A percentile compares a stretch with the other conserved stretches of the same genome.
Evolutionary conservation across 2,797 vertebrate species (phyloP).

Genomic region (Clarias platycephalus): DNA sequence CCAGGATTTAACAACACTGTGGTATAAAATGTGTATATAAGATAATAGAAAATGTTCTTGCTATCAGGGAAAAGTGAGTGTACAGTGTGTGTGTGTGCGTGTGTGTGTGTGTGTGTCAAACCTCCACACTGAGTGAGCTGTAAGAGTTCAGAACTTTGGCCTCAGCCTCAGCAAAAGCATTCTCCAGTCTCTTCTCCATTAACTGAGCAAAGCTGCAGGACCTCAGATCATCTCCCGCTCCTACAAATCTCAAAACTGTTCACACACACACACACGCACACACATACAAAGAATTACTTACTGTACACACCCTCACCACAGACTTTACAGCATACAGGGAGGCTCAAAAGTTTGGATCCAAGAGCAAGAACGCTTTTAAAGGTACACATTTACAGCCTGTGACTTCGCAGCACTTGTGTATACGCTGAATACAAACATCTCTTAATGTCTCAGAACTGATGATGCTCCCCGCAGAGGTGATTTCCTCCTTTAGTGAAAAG

Average conservation of each 20-base stretch:
- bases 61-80: neutral
- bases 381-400: too few species aligned
- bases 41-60: neutral
- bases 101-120: slow-evolving; percentile 58
- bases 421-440: too few species aligned
- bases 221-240: slow-evolving; percentile 83
- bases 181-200: slow-evolving; percentile 92
- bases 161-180: slow-evolving; percentile 90
- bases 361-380: too few species aligned
- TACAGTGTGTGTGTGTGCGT: neutral
- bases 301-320: neutral
- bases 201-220: slow-evolving; percentile 93
- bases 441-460: too few species aligned
- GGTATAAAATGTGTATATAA: neutral
- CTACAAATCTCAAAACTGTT: slow-evolving; percentile 93
- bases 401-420: too few species aligned
- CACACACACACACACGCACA: slow-evolving; percentile 15
- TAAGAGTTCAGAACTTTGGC: slow-evolving; percentile 81
- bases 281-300: neutral
- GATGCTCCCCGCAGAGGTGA: too few species aligned
- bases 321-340: too few species aligned
- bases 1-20: neutral
- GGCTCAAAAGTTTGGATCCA: too few species aligned
- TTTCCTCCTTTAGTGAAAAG: too few species aligned
- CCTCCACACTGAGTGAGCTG: slow-evolving; percentile 88